A percentile compares a stretch with the other conserved stretches of the same genome.
Conservation (phyloP, 2,888 invertebrate genomes). For the Liodrosophila aerea region DNA sequence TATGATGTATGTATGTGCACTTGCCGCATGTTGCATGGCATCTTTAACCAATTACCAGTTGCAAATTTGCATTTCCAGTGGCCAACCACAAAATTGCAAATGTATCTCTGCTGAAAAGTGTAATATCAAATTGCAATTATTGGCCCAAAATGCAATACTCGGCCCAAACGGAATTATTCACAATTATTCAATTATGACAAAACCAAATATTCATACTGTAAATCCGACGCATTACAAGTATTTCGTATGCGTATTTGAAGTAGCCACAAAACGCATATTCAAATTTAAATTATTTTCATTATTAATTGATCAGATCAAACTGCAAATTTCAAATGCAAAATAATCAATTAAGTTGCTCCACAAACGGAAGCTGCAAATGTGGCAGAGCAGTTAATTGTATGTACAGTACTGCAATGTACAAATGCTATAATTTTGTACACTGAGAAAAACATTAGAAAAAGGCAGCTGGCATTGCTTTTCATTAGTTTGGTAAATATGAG, state of each 20-base stretch:
- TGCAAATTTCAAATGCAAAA: not conserved
- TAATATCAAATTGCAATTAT: not conserved
- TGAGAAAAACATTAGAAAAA: no score
- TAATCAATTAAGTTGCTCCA: conserved; percentile 3
- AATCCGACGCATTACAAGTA: no score
- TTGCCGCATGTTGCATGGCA: conserved; percentile 29
- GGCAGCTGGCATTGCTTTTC: no score
- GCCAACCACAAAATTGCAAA: conserved; percentile 29
- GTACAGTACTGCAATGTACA: no score
- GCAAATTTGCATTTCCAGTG: conserved; percentile 22
- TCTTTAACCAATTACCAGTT: conserved; percentile 38
- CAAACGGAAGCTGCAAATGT: not conserved
- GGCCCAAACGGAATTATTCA: no score
- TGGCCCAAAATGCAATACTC: no score
- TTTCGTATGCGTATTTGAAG: no score
- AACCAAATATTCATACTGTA: no score
- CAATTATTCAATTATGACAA: not conserved
- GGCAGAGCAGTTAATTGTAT: not conserved
- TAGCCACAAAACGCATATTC: conserved; percentile 19
- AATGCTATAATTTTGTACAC: no score
- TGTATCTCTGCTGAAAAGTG: not conserved
- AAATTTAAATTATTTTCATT: conserved; percentile 22
- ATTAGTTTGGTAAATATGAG: no score
- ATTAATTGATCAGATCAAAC: no score
- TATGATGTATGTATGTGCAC: conserved; percentile 57